Base-by-base conservation (phyloP, 2,888 invertebrate species). In the Automeris io region DNA sequence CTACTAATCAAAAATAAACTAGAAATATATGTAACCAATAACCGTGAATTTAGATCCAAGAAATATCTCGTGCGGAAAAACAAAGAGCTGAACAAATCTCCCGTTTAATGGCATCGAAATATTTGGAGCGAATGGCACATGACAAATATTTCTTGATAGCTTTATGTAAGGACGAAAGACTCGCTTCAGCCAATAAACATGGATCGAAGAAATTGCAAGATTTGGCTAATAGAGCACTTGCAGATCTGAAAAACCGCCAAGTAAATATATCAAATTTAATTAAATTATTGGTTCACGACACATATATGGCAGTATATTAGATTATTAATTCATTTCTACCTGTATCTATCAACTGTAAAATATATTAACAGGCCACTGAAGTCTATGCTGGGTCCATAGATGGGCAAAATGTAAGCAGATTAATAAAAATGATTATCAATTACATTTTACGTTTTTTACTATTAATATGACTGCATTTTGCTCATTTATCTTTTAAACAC, bases 61-160 rank as follows among this genome's bases (percentile, higher is more conserved):
- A 80, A 62, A 70, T 77, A 58, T 76, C 80, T 38, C 70, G 69
- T 8, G 65, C 74, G 38, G 77, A 81, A 60, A 76, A 74, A 61
- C 81, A 82, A 42, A 75, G 60, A 52, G 53, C 63, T 34, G 61
- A 76, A 40, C 73, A 74, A 61, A 77, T 79, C 53, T 75, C 74
- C 40, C 73, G 80, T 33, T 57, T 83, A 63, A 82, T 86, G 82
- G 74, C 82, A 35, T 82, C 82, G 34, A 82, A 81, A 64, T 86
- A 83, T 69, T 71, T 86, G 61, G 76, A 78, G 49, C 70, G 79
- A 61, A 86, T 86, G 85, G 82, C 83, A 35, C 79, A 83, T 51
- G 85, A 86, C 62, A 83, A 85, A 68, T 70, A 83, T 65, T 86
- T 85, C 51, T 70, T 85, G 45, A 76, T 64, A 33, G 67, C 64